Base-by-base conservation (phyloP, 2,113 vertebrate genomes). In the Carettochelys insculpta region DNA sequence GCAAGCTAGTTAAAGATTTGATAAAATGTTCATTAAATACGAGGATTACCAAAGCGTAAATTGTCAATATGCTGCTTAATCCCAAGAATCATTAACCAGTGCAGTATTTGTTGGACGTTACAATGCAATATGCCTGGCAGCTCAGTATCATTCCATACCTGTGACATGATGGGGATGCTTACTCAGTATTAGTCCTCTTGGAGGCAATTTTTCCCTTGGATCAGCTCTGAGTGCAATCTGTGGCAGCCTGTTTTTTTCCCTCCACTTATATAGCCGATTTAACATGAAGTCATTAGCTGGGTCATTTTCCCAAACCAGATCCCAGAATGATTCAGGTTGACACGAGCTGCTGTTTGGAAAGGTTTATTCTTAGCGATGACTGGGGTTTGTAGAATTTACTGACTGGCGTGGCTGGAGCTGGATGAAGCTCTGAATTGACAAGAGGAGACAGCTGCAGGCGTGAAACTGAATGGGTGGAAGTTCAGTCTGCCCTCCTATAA, bases 131-230 rank as follows among this genome's bases (percentile, higher is more conserved):
- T 2, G 7, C 53, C 31, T 38, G 85, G 54, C 80, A 73, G 20
- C 2, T 17, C 4, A 4, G 0, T 2, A 8, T 16, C 45, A 77
- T 80, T 75, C 88, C 95, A 7, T 98, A 99, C 99, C 98, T 99
- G 98, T 87, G 99, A 99, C 99, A 99, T 99, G 90, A 86, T 95
- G 94, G 94, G 48, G 80, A 84, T 1, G 58, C 47, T 78, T 24
- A 1, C 90, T 85, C 51, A 1, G 11, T 79, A 5, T 71, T 45
- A 82, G 88, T 81, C 87, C 89, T 84, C 84, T 24, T 82, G 0
- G 61, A 47, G 84, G 89, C 50, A 8, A 73, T 10, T 88, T 83
- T 89, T 90, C 12, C 38, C 93, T 92, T 24, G 47, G 88, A 50
- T 82, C 73, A 87, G 89, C 94, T 88, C 90, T 95, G 77, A 77